Conservation (phyloP, 1,140 invertebrate species). For the Camponotus floridanus region DNA sequence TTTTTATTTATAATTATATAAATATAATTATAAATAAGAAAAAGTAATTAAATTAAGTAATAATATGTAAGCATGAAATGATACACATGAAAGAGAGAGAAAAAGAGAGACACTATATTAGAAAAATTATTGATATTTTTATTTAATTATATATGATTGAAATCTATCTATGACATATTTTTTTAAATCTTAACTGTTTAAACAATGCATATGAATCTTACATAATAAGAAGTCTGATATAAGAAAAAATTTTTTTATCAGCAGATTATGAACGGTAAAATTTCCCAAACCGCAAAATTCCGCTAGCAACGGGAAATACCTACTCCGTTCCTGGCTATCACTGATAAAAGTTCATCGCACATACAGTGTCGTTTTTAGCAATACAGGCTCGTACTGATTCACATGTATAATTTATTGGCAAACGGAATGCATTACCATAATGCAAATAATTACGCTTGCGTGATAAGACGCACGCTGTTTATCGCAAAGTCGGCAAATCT, state of each 20-base stretch:
- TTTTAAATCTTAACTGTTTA: too few relatives aligned
- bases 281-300: conserved; percentile 26
- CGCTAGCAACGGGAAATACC: background rate
- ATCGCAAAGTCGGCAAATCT: background rate
- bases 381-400: conserved; percentile 28
- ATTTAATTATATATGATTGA: background rate
- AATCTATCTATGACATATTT: background rate
- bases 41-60: background rate
- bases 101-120: background rate
- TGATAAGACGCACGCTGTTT: conserved; percentile 35
- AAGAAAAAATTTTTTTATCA: conserved; percentile 5
- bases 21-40: background rate
- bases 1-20: background rate
- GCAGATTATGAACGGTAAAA: background rate
- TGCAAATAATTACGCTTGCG: conserved; percentile 51
- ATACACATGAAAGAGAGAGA: background rate
- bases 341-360: conserved; percentile 24
- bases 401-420: conserved; percentile 35
- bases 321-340: background rate
- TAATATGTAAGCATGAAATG: background rate
- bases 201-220: too few relatives aligned
- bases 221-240: background rate
- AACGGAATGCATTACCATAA: conserved; percentile 41
- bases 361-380: background rate
- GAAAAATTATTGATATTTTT: conserved; percentile 8